Percentiles rank a stretch among this genome's conserved stretches.
Conservation (phyloP, 2,888 invertebrate species). For the Oscheius myriophilus region DNA sequence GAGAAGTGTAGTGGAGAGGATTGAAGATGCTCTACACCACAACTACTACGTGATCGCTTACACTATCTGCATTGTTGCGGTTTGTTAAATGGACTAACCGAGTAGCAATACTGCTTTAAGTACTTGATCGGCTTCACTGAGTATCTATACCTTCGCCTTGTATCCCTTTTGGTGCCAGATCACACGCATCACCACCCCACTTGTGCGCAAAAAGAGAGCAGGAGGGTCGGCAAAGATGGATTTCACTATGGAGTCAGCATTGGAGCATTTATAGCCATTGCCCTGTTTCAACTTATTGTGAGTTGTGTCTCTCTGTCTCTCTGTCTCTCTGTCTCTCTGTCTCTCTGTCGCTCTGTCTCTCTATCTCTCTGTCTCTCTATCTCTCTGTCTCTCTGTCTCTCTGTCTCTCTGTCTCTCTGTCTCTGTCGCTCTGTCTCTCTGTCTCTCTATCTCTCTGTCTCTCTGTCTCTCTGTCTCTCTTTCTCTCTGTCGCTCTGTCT, state of each 20-base stretch:
- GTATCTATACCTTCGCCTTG: conserved; percentile 63
- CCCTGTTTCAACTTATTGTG: conserved; percentile 58
- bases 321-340: not conserved
- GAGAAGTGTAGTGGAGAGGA: conserved; percentile 33
- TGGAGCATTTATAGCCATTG: conserved; percentile 58
- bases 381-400: not conserved
- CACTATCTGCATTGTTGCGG: conserved; percentile 57
- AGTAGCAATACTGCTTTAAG: conserved; percentile 43
- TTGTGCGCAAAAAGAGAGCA: conserved; percentile 51
- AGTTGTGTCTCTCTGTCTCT: conserved; percentile 16
- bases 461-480: not conserved
- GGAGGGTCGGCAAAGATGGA: conserved; percentile 59
- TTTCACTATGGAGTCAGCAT: conserved; percentile 64
- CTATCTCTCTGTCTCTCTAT: not conserved
- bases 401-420: not conserved
- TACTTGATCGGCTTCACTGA: conserved; percentile 63
- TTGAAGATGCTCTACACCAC: conserved; percentile 42
- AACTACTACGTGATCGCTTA: conserved; percentile 64
- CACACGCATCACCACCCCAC: conserved; percentile 52
- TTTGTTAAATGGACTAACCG: conserved; percentile 1
- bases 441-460: not conserved
- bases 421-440: not conserved
- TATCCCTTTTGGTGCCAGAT: conserved; percentile 56
- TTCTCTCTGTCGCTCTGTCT: not conserved
- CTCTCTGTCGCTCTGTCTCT: not conserved